These are phyloP conservation scores for Esox niger DNA, from an alignment of 2,113 vertebrate species.

Conservation along the genomic window DNA sequence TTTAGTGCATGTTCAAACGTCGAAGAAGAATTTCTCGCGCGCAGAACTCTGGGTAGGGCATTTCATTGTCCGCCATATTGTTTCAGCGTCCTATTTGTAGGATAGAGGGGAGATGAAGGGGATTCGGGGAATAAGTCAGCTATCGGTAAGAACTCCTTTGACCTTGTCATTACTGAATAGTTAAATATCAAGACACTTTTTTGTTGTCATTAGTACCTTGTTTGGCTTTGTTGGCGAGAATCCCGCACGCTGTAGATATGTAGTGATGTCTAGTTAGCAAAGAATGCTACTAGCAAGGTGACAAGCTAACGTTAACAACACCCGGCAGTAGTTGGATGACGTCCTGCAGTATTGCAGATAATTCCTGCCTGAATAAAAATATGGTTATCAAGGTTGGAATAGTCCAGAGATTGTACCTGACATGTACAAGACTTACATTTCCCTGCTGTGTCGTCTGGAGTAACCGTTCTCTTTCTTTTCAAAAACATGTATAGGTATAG, in stretches of 20 bases:
- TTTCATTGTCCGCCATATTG: conserved; percentile 58
- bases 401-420: too few relatives aligned
- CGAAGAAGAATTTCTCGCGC: conserved; percentile 19
- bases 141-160: conserved; percentile 60
- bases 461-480: too few relatives aligned
- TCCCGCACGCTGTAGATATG: neutral
- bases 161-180: neutral
- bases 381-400: too few relatives aligned
- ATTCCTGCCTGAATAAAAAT: too few relatives aligned
- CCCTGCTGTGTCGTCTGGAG: too few relatives aligned
- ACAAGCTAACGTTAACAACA: too few relatives aligned
- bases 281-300: too few relatives aligned
- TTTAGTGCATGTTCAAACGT: neutral
- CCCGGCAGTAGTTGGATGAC: too few relatives aligned
- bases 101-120: conserved; percentile 75
- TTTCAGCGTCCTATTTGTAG: conserved; percentile 56
- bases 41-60: conserved; percentile 72
- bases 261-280: too few relatives aligned
- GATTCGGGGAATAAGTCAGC: conserved; percentile 68
- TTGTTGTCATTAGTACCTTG: neutral
- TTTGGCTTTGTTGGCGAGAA: neutral
- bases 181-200: accelerated
- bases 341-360: too few relatives aligned
- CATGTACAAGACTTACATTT: too few relatives aligned
- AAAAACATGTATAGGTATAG: too few relatives aligned